phyloP scores from a whole-genome alignment of 2,797 vertebrate species.

The Catamblyrhynchus diadema region DNA sequence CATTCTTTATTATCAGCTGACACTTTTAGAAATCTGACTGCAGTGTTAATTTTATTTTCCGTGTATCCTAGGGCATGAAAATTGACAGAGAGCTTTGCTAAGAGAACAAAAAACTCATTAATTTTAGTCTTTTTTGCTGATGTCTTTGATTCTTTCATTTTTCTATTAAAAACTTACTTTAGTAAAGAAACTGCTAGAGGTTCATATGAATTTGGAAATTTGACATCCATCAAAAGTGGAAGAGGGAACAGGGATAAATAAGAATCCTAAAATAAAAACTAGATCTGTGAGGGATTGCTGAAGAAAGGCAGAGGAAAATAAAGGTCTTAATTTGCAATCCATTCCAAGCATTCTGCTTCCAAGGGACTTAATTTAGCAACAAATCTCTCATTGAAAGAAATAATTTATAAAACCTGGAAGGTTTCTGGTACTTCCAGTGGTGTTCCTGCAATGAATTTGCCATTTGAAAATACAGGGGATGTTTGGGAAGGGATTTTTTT shows the following conservation, averaged over 20 bases:
- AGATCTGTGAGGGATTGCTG: background rate
- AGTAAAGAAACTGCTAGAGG: background rate
- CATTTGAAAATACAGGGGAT: background rate
- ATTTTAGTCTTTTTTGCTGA: background rate
- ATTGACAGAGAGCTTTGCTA: background rate
- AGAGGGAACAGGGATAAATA: background rate
- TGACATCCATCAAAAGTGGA: background rate
- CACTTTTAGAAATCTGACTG: background rate
- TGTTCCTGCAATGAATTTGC: background rate
- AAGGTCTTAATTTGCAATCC: background rate
- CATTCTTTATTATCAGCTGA: background rate
- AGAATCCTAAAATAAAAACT: background rate
- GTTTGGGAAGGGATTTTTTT: background rate
- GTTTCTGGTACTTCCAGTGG: background rate
- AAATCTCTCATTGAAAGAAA: background rate
- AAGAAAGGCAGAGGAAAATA: background rate
- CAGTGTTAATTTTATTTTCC: background rate
- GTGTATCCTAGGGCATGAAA: background rate
- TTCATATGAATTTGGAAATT: background rate
- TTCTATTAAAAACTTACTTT: background rate
- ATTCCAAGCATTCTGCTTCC: background rate
- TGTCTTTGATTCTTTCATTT: background rate
- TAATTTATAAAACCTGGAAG: background rate
- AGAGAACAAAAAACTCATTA: background rate
- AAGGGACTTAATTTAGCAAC: background rate